Conservation (phyloP, 2,113 vertebrate genomes). For the Pterocles orientalis region DNA sequence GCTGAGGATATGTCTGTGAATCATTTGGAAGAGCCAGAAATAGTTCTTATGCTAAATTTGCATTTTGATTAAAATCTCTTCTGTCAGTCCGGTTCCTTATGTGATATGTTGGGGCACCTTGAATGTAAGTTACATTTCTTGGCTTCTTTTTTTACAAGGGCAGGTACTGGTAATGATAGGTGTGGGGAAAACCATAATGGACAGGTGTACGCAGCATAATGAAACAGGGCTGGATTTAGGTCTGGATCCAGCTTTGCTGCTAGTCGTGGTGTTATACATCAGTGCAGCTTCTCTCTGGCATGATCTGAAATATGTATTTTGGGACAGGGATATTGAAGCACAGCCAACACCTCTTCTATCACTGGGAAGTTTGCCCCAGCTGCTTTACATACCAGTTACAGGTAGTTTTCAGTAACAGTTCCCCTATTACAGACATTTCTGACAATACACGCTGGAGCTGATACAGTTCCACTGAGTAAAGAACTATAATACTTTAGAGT, state of each 20-base stretch:
- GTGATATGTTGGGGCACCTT: not conserved
- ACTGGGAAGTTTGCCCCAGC: accelerated
- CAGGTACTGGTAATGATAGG: not conserved
- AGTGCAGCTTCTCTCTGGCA: not conserved
- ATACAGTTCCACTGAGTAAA: not conserved
- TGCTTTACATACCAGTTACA: not conserved
- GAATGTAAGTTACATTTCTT: not conserved
- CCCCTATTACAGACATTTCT: not conserved
- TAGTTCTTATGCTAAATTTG: not conserved
- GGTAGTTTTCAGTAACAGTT: not conserved
- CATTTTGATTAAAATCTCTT: not conserved
- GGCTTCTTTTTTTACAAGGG: not conserved
- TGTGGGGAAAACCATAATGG: not conserved
- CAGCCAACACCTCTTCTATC: not conserved
- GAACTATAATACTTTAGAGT: not conserved
- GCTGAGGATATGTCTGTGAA: not conserved
- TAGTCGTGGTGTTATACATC: not conserved
- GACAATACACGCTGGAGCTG: not conserved
- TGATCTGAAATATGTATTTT: not conserved
- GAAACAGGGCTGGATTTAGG: not conserved
- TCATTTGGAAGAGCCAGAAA: not conserved
- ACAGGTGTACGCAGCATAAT: not conserved
- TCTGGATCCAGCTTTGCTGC: not conserved
- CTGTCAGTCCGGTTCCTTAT: not conserved
- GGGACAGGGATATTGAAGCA: not conserved